These are phyloP conservation scores for Idaea aversata DNA, from an alignment of 2,888 invertebrate genomes.

Conservation along the genomic window DNA sequence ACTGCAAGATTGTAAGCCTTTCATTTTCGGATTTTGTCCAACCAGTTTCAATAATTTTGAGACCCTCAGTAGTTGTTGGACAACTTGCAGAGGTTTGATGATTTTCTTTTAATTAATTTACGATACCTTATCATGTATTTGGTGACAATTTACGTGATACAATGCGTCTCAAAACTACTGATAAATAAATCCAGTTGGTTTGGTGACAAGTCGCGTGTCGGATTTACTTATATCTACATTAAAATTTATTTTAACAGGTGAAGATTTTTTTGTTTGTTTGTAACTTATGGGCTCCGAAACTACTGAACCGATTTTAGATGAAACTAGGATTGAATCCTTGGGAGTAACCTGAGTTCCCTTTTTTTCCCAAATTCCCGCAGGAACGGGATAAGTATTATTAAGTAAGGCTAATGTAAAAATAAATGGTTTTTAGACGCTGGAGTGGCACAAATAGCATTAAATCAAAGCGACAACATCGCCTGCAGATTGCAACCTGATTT, in stretches of 20 bases:
- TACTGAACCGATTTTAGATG: no score
- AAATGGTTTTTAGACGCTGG: constrained; percentile 34
- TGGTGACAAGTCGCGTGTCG: no score
- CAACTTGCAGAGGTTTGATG: not conserved
- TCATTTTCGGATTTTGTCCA: constrained; percentile 16
- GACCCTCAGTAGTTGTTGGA: not conserved
- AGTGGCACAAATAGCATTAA: not conserved
- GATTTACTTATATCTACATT: no score
- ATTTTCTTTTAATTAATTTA: not conserved
- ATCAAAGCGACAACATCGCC: constrained; percentile 28
- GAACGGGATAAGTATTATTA: no score
- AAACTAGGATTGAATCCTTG: no score
- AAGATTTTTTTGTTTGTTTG: no score
- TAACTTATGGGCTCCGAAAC: no score
- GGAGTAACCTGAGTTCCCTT: no score
- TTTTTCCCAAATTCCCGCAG: no score
- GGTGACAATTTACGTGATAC: not conserved
- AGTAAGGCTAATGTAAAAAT: no score
- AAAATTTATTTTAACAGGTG: no score
- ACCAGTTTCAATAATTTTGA: constrained; percentile 19
- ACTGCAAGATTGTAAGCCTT: constrained; percentile 15
- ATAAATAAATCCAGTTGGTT: no score
- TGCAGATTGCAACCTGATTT: constrained; percentile 58
- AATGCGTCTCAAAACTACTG: not conserved
- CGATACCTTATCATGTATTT: not conserved